These are phyloP conservation scores for Rutilus rutilus DNA, from an alignment of 2,113 vertebrate species.

Conservation along the genomic window DNA sequence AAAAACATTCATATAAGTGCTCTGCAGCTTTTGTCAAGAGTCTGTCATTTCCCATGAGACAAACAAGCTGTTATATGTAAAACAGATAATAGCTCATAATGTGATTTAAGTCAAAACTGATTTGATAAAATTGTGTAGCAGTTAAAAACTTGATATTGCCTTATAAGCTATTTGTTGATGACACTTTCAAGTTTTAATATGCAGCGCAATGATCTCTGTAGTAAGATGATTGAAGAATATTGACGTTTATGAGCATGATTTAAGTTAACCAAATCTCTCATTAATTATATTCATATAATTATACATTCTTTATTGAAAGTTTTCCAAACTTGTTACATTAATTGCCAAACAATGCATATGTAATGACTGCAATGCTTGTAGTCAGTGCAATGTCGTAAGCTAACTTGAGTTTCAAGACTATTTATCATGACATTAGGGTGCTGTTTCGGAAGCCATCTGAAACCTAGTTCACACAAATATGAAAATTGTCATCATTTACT, in stretches of 20 bases:
- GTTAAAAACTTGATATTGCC: not conserved
- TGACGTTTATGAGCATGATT: not conserved
- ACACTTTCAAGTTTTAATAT: not conserved
- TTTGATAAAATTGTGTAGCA: not conserved
- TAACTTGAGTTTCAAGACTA: not conserved
- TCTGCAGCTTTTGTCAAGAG: slow-evolving; percentile 23
- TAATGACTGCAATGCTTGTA: not conserved
- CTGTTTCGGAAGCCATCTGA: not conserved
- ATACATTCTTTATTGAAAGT: too few species aligned
- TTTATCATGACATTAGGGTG: not conserved
- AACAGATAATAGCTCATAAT: not conserved
- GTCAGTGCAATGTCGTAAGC: not conserved
- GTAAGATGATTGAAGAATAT: not conserved
- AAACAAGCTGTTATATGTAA: slow-evolving; percentile 4
- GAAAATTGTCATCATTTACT: not conserved
- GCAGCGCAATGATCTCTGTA: not conserved
- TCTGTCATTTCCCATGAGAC: slow-evolving; percentile 4
- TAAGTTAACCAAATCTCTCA: not conserved
- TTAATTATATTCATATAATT: too few species aligned
- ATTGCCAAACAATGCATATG: too few species aligned
- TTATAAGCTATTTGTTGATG: not conserved
- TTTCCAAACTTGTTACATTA: too few species aligned
- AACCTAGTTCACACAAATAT: not conserved
- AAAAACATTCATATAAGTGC: slow-evolving; percentile 7
- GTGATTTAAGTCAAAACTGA: slow-evolving; percentile 8